Evolutionary conservation across 1,140 invertebrate genomes (phyloP).

Genomic region (Zaprionus gabonicus): DNA sequence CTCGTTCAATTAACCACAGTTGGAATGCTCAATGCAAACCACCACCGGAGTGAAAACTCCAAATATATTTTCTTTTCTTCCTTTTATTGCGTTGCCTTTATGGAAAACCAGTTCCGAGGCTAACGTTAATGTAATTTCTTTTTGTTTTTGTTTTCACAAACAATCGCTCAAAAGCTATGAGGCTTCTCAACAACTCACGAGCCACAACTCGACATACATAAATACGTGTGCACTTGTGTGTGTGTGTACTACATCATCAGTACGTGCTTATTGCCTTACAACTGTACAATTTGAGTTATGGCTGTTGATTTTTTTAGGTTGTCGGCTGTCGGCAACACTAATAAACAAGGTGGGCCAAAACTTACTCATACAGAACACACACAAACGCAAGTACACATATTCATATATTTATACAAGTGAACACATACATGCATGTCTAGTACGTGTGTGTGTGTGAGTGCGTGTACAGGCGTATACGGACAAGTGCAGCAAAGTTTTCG

Average conservation of each 20-base stretch:
- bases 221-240: slow-evolving; percentile 5
- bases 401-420: neutral
- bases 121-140: slow-evolving; percentile 30
- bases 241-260: slow-evolving; percentile 27
- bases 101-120: slow-evolving; percentile 44
- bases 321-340: slow-evolving; percentile 23
- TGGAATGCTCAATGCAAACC: slow-evolving; percentile 54
- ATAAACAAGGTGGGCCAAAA: slow-evolving; percentile 59
- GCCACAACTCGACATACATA: slow-evolving; percentile 18
- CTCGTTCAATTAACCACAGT: slow-evolving; percentile 64
- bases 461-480: slow-evolving; percentile 19
- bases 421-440: slow-evolving; percentile 13
- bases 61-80: slow-evolving; percentile 16
- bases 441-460: neutral
- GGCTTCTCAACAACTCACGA: slow-evolving; percentile 39
- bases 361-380: slow-evolving; percentile 27
- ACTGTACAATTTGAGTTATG: slow-evolving; percentile 51
- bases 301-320: slow-evolving; percentile 45
- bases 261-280: slow-evolving; percentile 48
- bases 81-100: slow-evolving; percentile 24
- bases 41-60: slow-evolving; percentile 58
- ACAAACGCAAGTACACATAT: slow-evolving; percentile 21
- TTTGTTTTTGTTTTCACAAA: slow-evolving; percentile 50
- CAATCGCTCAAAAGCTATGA: slow-evolving; percentile 41
- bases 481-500: slow-evolving; percentile 56